These are phyloP conservation scores for Metaphire vulgaris DNA, from an alignment of 1,140 invertebrate genomes.

Conservation along the genomic window DNA sequence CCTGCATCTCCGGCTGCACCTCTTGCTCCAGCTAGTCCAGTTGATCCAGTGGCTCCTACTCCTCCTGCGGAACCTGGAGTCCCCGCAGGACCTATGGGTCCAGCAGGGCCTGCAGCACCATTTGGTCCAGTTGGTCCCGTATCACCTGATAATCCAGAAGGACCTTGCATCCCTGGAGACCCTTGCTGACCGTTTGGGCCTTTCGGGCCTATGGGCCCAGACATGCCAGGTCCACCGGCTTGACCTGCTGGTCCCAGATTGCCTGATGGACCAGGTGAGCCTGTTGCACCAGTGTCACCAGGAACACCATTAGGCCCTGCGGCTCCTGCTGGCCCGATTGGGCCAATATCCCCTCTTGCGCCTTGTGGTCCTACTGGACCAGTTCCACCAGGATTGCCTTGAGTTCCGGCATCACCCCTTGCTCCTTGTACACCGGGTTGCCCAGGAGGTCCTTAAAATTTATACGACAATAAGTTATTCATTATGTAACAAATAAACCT, in stretches of 20 bases:
- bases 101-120: slow-evolving; percentile 47
- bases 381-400: slow-evolving; percentile 14
- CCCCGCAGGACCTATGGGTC: slow-evolving; percentile 24
- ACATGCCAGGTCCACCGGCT: slow-evolving; percentile 33
- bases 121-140: slow-evolving; percentile 37
- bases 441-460: slow-evolving; percentile 13
- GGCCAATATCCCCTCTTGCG: neutral
- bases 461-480: slow-evolving; percentile 27
- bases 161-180: neutral
- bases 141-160: slow-evolving; percentile 12
- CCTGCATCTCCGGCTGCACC: neutral
- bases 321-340: slow-evolving; percentile 56
- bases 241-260: slow-evolving; percentile 56
- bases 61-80: slow-evolving; percentile 50
- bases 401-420: slow-evolving; percentile 53
- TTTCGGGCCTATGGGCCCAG: slow-evolving; percentile 6
- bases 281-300: slow-evolving; percentile 62
- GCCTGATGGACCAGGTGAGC: slow-evolving; percentile 51
- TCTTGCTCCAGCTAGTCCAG: neutral
- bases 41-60: slow-evolving; percentile 29
- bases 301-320: slow-evolving; percentile 38
- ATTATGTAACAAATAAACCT: slow-evolving; percentile 30
- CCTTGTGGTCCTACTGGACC: neutral
- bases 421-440: slow-evolving; percentile 38
- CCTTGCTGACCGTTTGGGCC: slow-evolving; percentile 9